Percentiles rank a stretch among this genome's conserved stretches.
Evolutionary conservation across 2,113 vertebrate genomes (phyloP).

Genomic region (Platycercus adscitus): DNA sequence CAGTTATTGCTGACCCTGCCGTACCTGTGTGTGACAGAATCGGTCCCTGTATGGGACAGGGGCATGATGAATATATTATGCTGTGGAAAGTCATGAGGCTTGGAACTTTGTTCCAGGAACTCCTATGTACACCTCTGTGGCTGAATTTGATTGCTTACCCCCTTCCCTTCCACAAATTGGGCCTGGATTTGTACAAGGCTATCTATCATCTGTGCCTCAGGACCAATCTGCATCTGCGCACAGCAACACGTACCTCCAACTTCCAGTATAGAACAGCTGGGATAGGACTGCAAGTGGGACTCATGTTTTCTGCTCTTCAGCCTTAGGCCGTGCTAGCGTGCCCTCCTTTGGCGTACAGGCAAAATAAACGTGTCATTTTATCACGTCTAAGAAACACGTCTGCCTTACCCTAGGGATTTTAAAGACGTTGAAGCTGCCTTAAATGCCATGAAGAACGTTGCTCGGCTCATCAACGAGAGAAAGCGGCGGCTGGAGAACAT

Average conservation of each 20-base stretch:
- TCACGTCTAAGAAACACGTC: neutral
- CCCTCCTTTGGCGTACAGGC: neutral
- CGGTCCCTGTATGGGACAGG: neutral
- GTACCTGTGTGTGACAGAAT: neutral
- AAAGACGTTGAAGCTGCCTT: conserved; percentile 93
- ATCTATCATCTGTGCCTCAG: neutral
- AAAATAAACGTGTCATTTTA: fast-evolving
- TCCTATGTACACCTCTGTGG: neutral
- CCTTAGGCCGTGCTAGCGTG: neutral
- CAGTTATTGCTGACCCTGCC: neutral
- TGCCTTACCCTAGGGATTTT: conserved; percentile 84
- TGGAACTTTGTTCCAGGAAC: neutral
- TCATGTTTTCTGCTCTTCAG: neutral
- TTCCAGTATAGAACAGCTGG: neutral
- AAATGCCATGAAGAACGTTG: conserved; percentile 96
- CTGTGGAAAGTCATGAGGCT: neutral
- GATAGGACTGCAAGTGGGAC: neutral
- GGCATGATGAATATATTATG: neutral
- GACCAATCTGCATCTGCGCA: neutral
- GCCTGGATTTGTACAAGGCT: neutral
- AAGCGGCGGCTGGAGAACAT: conserved; percentile 96
- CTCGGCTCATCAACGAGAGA: conserved; percentile 91
- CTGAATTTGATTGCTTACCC: neutral
- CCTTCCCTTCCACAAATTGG: neutral
- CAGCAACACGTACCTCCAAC: fast-evolving